Evolutionary conservation across 2,113 vertebrate species (phyloP), one percentile per base, ranked within the genome.

Genomic region (Aptenodytes forsteri): DNA sequence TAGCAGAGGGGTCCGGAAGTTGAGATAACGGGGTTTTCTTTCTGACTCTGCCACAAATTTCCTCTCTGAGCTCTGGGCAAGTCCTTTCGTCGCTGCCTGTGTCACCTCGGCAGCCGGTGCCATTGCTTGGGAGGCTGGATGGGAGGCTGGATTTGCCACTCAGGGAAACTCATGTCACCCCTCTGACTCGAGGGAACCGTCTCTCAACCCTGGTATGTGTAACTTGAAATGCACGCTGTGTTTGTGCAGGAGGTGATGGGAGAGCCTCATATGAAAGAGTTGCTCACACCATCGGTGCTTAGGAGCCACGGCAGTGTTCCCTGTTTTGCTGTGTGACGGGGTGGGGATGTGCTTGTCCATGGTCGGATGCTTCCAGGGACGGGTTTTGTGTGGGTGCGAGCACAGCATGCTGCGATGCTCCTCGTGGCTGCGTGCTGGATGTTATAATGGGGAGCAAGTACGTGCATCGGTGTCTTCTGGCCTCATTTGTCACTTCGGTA

Each of bases 11-110:
- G 93, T 61, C 94, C 92, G 91, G 97, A 97, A 97, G 83, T 55
- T 11, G 47, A 87, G 94, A 97, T 97, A 97, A 94, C 18, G 78
- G 89, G 95, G 94, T 96, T 95, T 93, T 95, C 95, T 97, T 83
- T 97, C 83, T 96, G 77, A 71, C 87, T 95, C 73, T 0, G 2
- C 96, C 93, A 87, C 93, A 94, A 92, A 38, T 78, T 97, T 97
- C 96, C 95, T 95, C 61, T 76, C 46, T 2, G 62, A 94, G 81
- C 91, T 87, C 70, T 12, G 12, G 93, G 94, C 76, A 29, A 72
- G 83, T 87, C 69, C 67, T 94, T 84, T 65, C 19, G 13, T 94
- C 3, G 3, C n/a, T 16, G 79, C 73, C 38, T 73, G 54, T 32
- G 55, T 83, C 85, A 66, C 54, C 38, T 76, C 3, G 30, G 79